phyloP scores from a whole-genome alignment of 2,113 vertebrate species.

The Mesocricetus auratus region DNA sequence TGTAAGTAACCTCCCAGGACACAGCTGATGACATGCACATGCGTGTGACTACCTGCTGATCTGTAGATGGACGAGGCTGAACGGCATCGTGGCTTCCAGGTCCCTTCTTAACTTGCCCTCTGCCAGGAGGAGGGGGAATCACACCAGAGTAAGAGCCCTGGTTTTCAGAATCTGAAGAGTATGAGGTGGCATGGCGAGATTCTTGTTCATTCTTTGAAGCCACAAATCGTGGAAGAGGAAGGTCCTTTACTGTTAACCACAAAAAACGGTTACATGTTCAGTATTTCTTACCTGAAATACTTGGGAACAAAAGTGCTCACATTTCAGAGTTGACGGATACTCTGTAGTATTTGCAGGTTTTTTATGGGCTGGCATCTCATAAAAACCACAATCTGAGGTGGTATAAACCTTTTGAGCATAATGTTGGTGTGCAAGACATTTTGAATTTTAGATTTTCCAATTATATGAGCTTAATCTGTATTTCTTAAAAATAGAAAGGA shows the following conservation, averaged over 20 bases:
- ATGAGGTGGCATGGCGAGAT: slow-evolving; percentile 91
- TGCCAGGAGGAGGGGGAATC: slow-evolving; percentile 95
- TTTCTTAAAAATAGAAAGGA: slow-evolving; percentile 47
- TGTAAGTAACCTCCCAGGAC: neutral
- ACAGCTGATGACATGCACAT: neutral
- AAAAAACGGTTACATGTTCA: slow-evolving; percentile 41
- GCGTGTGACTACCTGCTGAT: slow-evolving; percentile 91
- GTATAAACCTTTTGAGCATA: neutral
- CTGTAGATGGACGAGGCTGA: slow-evolving; percentile 91
- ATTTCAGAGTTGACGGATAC: neutral
- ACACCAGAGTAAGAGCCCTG: slow-evolving; percentile 94
- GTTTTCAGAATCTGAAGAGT: slow-evolving; percentile 94
- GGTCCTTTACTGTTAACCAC: slow-evolving; percentile 93
- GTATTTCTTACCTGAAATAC: neutral
- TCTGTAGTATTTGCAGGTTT: neutral
- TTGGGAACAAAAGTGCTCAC: neutral
- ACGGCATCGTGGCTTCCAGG: slow-evolving; percentile 93
- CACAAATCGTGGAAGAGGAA: slow-evolving; percentile 95
- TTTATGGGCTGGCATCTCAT: neutral
- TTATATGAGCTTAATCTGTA: neutral
- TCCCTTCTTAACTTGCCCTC: slow-evolving; percentile 95
- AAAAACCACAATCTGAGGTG: neutral
- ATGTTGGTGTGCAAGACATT: neutral
- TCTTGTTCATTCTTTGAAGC: slow-evolving; percentile 97
- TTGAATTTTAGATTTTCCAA: neutral